Percentiles rank a stretch among this genome's conserved stretches.
These are phyloP conservation scores for Polypterus bichir DNA, from an alignment of 2,113 vertebrate species.

Conservation along the genomic window DNA sequence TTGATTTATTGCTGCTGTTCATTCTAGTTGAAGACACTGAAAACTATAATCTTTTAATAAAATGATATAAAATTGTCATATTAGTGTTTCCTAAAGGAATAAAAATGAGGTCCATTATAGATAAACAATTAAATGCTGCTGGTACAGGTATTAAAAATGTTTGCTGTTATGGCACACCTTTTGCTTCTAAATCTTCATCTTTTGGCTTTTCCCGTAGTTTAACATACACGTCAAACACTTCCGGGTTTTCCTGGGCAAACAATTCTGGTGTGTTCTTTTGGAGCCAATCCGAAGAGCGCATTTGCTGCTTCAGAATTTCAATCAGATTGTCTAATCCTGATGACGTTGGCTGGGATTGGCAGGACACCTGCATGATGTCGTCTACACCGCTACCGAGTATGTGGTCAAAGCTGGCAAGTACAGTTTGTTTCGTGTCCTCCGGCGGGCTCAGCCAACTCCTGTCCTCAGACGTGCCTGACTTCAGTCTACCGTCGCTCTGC, in stretches of 20 bases:
- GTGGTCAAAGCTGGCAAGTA: constrained; percentile 14
- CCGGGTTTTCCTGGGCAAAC: constrained; percentile 62
- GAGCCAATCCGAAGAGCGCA: constrained; percentile 59
- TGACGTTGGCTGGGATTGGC: constrained; percentile 37
- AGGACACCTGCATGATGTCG: constrained; percentile 30
- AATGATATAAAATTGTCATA: no score
- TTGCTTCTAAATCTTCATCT: constrained; percentile 26
- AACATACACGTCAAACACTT: constrained; percentile 65
- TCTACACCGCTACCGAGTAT: constrained; percentile 42
- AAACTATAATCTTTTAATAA: no score
- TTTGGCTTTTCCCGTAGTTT: constrained; percentile 59
- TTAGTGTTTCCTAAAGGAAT: no score
- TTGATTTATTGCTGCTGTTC: no score
- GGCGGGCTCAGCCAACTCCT: constrained; percentile 33
- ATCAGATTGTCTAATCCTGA: constrained; percentile 53
- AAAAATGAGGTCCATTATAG: no score
- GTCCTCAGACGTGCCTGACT: constrained; percentile 29
- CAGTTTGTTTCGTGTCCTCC: background rate
- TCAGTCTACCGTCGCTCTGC: constrained; percentile 32
- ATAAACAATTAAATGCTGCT: no score
- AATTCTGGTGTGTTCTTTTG: constrained; percentile 64
- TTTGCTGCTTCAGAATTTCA: constrained; percentile 60
- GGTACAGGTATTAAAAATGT: no score
- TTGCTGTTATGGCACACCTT: no score
- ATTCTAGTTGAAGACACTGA: no score